Percentiles rank a stretch among this genome's conserved stretches.
phyloP scores from a whole-genome alignment of 2,113 vertebrate genomes.

The Motacilla alba region DNA sequence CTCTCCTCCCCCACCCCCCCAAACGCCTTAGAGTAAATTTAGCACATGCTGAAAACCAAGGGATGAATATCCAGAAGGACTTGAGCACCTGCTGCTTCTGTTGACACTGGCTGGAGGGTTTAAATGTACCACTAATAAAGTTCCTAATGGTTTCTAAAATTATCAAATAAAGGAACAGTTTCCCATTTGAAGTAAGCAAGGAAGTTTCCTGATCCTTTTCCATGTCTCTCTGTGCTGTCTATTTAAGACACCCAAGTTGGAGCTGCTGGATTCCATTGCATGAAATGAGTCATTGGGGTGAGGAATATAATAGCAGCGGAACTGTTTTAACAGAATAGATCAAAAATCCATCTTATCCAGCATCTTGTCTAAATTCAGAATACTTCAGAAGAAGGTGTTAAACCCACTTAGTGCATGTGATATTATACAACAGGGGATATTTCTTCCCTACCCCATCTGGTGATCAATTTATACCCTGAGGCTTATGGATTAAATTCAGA shows the following conservation, averaged over 20 bases:
- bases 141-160: not conserved
- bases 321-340: not conserved
- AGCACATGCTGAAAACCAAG: not conserved
- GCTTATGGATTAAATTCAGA: not conserved
- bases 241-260: not conserved
- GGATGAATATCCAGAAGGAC: not conserved
- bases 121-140: not conserved
- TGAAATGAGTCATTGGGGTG: not conserved
- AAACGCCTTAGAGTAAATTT: not conserved
- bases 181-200: not conserved
- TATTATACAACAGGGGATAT: not conserved
- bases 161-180: not conserved
- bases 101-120: not conserved
- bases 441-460: not conserved
- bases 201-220: not conserved
- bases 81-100: not conserved
- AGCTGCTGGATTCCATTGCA: not conserved
- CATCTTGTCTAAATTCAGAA: conserved; percentile 26
- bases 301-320: not conserved
- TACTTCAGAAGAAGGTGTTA: conserved; percentile 26
- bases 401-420: not conserved
- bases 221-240: not conserved
- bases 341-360: not conserved
- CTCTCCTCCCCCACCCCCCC: rapidly evolving
- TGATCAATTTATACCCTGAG: conserved; percentile 19